Base-by-base conservation (phyloP, 2,113 vertebrate genomes). In the Tenebrosternarchus preto region DNA sequence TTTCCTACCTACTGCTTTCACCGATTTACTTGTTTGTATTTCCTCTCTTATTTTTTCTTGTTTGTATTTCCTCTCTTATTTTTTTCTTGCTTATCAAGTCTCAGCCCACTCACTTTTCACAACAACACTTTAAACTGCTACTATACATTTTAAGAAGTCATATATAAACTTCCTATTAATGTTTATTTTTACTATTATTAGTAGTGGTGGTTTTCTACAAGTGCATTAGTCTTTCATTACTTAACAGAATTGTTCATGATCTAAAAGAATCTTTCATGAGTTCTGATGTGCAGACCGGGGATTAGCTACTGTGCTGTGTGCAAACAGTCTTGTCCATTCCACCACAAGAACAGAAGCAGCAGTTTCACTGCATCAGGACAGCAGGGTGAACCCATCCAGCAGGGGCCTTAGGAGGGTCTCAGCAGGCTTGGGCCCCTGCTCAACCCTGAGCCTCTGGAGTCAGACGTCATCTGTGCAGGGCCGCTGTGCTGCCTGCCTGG, bases 401-500 rank as follows among this genome's bases (percentile, higher is more conserved):
- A 6, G 31, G 29, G 31, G 22, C 22, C 22, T 43, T n/a, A 27
- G 17, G 11, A 50, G 43, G 77, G 11, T 9, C 39, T 46, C 56
- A 29, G 31, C 0, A 46, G 22, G 53, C 31, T 69, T 50, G 39
- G 74, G 29, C 29, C n/a, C 56, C n/a, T 31, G 43, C 43, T 61
- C 67, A 53, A 29, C 43, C 27, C 57, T 61, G 67, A 69, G 33
- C 77, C 12, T 55, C 9, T 9, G 56, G 66, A n/a, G 67, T 66
- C 53, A 69, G 70, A 22, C 25, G n/a, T 56, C 63, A 7, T 29
- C 20, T 8, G 27, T 31, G 19, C 17, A 66, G 27, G 63, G 63
- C 61, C 15, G 27, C 63, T 20, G 25, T 17, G 55, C 33, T 67
- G 57, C 60, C 71, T 71, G 60, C 56, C 77, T 71, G 67, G 25